These are phyloP conservation scores for Gastrophryne carolinensis DNA, from an alignment of 2,797 vertebrate species.

Conservation along the genomic window DNA sequence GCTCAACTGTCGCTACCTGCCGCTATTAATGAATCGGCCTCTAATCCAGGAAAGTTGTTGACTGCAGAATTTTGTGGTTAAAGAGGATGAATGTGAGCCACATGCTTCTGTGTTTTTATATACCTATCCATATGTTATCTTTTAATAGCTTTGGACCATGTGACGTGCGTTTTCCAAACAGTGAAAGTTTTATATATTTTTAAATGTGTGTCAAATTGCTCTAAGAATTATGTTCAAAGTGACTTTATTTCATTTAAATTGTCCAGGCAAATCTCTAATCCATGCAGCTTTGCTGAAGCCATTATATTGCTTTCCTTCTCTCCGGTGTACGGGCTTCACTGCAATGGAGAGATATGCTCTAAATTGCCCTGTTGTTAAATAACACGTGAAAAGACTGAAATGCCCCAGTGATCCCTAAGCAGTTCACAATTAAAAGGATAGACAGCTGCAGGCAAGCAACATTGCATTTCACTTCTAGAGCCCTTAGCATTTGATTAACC, in stretches of 20 bases:
- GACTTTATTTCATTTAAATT: not conserved
- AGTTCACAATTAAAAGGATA: constrained; percentile 30
- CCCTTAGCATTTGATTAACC: not conserved
- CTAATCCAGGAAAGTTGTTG: too few relatives aligned
- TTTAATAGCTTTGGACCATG: too few relatives aligned
- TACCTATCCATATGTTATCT: too few relatives aligned
- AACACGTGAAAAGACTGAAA: constrained; percentile 34
- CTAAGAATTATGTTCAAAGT: not conserved
- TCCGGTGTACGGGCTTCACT: not conserved
- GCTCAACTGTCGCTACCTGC: too few relatives aligned
- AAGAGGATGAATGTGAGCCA: too few relatives aligned
- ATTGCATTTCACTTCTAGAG: not conserved
- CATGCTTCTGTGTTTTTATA: too few relatives aligned
- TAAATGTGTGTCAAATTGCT: not conserved
- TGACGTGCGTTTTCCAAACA: too few relatives aligned
- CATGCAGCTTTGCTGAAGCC: constrained; percentile 19
- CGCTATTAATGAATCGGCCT: too few relatives aligned
- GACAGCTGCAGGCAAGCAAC: constrained; percentile 31
- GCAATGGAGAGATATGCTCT: constrained; percentile 18
- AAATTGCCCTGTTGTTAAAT: constrained; percentile 37
- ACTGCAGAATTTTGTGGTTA: too few relatives aligned
- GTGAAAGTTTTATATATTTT: not conserved
- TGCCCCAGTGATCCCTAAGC: constrained; percentile 29
- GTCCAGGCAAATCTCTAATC: constrained; percentile 7
- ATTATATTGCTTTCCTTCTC: not conserved